These are phyloP conservation scores for Nothura maculosa DNA, from an alignment of 2,797 vertebrate species.

Conservation along the genomic window DNA sequence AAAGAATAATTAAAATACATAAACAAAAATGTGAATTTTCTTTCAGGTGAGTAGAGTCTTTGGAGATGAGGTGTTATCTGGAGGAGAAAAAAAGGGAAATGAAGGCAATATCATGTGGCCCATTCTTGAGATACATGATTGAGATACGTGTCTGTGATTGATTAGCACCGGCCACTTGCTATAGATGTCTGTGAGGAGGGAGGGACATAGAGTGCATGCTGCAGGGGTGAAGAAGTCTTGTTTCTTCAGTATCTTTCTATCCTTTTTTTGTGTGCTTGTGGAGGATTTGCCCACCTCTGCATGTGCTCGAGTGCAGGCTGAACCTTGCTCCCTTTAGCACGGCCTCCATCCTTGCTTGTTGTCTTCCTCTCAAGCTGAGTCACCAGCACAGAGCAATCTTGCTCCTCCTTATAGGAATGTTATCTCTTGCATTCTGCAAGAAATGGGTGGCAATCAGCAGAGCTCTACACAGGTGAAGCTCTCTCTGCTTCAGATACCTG, in stretches of 20 bases:
- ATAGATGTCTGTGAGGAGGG: neutral
- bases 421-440: neutral
- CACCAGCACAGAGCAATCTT: neutral
- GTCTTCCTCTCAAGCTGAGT: neutral
- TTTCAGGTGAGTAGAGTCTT: neutral
- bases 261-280: neutral
- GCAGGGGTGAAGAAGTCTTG: neutral
- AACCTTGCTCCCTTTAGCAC: rapidly evolving
- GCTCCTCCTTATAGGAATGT: neutral
- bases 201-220: neutral
- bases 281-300: neutral
- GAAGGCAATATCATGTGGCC: neutral
- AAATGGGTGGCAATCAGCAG: neutral
- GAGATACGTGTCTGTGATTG: neutral
- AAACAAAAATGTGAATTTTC: neutral
- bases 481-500: neutral
- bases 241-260: neutral
- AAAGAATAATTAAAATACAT: neutral
- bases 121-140: rapidly evolving
- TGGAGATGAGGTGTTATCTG: neutral
- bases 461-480: neutral
- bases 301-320: neutral
- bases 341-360: neutral
- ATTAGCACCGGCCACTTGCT: neutral
- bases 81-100: neutral